Base-by-base conservation (phyloP, 2,797 vertebrate genomes). In the Notolabrus celidotus region DNA sequence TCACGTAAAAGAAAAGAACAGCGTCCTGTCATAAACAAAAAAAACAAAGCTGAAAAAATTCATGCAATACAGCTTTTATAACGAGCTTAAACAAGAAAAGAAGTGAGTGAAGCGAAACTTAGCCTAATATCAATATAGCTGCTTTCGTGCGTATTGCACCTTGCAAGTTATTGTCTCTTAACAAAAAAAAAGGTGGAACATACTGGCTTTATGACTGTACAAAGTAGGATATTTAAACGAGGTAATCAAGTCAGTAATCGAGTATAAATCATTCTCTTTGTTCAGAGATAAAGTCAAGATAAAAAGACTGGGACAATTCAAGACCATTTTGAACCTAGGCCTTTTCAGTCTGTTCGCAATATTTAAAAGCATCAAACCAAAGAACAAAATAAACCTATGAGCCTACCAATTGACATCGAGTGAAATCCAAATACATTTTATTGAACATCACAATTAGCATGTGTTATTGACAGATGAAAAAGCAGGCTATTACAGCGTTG, bases 251-350 rank as follows among this genome's bases (percentile, higher is more conserved):
- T 10, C 17, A 31, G 5, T 67, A 12, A 0, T 46, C 5, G 11
- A 15, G 14, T 1, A 16, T 17, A 2, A 7, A 9, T 2, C 2
- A 45, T 4, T 3, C 22, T 10, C 12, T n/a, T n/a, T 11, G 10
- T 10, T 20, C 3, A 43, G 3, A 39, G 27, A 6, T 50, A 25
- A 70, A 73, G 7, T 53, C 7, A 49, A 71, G 3, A 23, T 22
- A 23, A 8, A 4, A 17, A 36, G 6, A 22, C 1, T n/a, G 58
- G 69, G 23, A 10, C 14, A 19, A 69, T 31, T 19, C n/a, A 51
- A 84, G 65, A 49, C 71, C 71, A 62, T 31, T 53, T 25, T 47
- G 23, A 49, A 19, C 31, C 14, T 16, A 70, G 74, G 81, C 79
- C 79, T 78, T 1, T 4, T 7, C 16, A 38, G 1, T 11, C 27